A percentile compares a stretch with the other conserved stretches of the same genome.
Conservation (phyloP, 2,888 invertebrate species). For the Clanis bilineata region DNA sequence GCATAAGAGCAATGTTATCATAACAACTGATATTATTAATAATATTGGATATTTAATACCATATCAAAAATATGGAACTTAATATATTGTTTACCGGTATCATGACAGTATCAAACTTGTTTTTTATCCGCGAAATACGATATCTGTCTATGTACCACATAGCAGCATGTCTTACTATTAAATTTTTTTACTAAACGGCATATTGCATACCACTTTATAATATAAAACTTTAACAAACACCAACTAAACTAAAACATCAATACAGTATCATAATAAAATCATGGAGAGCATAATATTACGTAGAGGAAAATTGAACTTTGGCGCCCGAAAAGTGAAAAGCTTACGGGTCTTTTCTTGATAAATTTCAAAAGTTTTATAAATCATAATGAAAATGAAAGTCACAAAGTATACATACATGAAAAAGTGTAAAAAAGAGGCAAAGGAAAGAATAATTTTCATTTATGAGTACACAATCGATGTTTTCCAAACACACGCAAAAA, state of each 20-base stretch:
- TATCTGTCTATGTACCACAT: neutral
- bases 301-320: neutral
- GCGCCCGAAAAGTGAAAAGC: neutral
- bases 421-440: neutral
- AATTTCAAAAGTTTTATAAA: neutral
- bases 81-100: neutral
- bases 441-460: neutral
- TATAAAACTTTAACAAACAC: too few species aligned
- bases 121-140: neutral
- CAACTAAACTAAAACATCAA: too few species aligned
- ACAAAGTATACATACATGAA: neutral
- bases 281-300: too few species aligned
- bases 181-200: too few species aligned
- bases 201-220: too few species aligned
- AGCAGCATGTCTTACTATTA: too few species aligned
- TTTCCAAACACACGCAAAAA: conserved; percentile 49
- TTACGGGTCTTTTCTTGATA: neutral
- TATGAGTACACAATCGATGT: conserved; percentile 31
- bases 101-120: neutral
- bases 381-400: neutral
- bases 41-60: neutral
- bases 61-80: neutral
- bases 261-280: too few species aligned
- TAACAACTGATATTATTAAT: neutral
- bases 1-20: neutral